Conservation (phyloP, 2,797 vertebrate genomes). For the Catamblyrhynchus diadema region DNA sequence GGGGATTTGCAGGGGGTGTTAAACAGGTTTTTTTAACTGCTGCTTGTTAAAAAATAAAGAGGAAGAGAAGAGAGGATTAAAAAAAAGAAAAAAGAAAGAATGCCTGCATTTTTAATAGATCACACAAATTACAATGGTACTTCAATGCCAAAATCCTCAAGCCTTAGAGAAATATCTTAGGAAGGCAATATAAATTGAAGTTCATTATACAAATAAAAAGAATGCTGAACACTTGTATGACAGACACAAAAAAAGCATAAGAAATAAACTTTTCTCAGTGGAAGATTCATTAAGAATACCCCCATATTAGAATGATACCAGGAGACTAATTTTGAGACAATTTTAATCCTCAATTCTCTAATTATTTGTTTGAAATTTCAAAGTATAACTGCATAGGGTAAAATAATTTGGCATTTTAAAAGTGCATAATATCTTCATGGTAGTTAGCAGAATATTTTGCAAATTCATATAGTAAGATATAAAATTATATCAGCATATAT, state of each 20-base stretch:
- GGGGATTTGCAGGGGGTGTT: accelerated
- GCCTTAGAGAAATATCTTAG: not conserved
- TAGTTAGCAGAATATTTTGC: not conserved
- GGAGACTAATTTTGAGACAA: not conserved
- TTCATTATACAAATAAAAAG: not conserved
- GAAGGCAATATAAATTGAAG: not conserved
- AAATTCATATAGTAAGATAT: not conserved
- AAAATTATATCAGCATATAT: not conserved
- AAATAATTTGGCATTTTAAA: not conserved
- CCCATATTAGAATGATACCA: not conserved
- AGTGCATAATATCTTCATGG: not conserved
- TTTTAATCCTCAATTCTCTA: not conserved
- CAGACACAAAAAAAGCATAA: not conserved
- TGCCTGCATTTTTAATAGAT: not conserved
- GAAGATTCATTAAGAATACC: not conserved
- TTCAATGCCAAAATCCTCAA: not conserved
- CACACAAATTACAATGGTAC: not conserved
- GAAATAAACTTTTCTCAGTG: not conserved
- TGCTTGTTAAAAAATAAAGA: not conserved
- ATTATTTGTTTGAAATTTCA: not conserved
- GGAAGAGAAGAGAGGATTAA: accelerated
- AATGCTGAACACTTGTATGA: not conserved
- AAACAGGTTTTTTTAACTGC: not conserved
- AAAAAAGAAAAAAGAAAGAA: not conserved
- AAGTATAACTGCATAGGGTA: not conserved